Evolutionary conservation across 2,888 invertebrate genomes (phyloP).

Genomic region (Muscina levida): DNA sequence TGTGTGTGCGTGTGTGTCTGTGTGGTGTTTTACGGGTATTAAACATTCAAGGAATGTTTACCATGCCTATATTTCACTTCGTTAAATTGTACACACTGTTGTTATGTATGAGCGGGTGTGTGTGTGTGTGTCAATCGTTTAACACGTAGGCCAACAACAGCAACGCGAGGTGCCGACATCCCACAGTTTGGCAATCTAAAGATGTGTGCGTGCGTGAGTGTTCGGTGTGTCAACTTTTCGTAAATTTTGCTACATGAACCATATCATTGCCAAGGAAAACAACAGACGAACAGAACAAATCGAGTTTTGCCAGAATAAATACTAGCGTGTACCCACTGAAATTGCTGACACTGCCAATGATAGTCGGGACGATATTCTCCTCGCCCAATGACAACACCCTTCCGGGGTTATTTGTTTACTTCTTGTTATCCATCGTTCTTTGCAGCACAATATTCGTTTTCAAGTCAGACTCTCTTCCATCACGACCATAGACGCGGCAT

Average conservation of each 20-base stretch:
- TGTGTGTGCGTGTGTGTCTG: slow-evolving; percentile 2
- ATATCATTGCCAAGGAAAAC: slow-evolving; percentile 51
- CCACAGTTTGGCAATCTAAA: background rate
- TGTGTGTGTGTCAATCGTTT: slow-evolving; percentile 22
- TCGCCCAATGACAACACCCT: background rate
- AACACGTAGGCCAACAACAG: slow-evolving; percentile 50
- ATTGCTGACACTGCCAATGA: slow-evolving; percentile 55
- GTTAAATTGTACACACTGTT: background rate
- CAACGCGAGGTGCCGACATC: slow-evolving; percentile 22
- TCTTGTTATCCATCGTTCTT: background rate
- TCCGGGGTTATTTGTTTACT: slow-evolving; percentile 13
- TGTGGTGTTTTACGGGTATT: slow-evolving; percentile 29
- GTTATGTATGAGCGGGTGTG: background rate
- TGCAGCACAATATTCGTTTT: background rate
- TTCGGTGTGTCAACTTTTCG: slow-evolving; percentile 23
- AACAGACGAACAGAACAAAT: background rate
- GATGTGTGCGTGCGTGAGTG: background rate
- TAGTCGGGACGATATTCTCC: too few species aligned
- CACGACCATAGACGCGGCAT: background rate
- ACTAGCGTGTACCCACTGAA: slow-evolving; percentile 28
- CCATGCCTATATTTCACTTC: slow-evolving; percentile 22
- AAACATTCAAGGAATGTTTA: slow-evolving; percentile 45
- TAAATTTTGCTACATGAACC: background rate
- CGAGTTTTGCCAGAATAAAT: slow-evolving; percentile 13
- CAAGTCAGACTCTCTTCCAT: background rate